phyloP scores from a whole-genome alignment of 64 coral and sea anemone species.

The Dendronephthya gigantea region DNA sequence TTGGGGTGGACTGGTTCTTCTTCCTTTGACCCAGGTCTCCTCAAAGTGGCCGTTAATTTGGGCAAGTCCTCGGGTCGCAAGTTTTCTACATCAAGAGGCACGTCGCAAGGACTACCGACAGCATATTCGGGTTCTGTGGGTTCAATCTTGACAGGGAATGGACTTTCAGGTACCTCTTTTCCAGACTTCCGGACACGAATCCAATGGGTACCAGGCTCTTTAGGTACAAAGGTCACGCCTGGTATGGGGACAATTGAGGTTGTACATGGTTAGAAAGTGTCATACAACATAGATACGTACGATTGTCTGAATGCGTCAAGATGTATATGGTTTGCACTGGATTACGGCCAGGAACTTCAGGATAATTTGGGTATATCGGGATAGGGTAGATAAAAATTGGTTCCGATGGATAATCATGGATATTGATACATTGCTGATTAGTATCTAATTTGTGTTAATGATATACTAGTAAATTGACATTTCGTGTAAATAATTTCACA shows the following conservation, averaged over 20 bases:
- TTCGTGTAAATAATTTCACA: too few species aligned
- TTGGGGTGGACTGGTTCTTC: conserved; percentile 83
- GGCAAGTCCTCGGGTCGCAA: conserved; percentile 65
- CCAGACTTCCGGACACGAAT: conserved; percentile 14
- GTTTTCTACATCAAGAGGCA: conserved; percentile 68
- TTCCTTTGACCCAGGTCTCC: conserved; percentile 67
- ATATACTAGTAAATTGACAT: background rate
- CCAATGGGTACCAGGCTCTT: conserved; percentile 48
- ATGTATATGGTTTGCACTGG: too few species aligned
- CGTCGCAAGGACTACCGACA: conserved; percentile 73
- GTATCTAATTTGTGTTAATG: background rate
- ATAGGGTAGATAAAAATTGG: too few species aligned
- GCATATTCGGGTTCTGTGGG: conserved; percentile 22
- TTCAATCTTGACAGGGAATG: conserved; percentile 84
- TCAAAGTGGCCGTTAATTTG: conserved; percentile 74
- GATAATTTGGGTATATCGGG: background rate
- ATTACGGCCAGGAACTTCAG: too few species aligned
- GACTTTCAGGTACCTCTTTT: conserved; percentile 50
- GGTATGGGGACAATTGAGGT: background rate
- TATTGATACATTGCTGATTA: background rate
- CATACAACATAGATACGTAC: background rate
- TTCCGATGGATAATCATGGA: too few species aligned
- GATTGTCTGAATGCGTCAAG: too few species aligned
- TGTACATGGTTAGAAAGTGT: background rate
- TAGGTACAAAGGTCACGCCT: conserved; percentile 73